These are phyloP conservation scores for Oncorhynchus kisutch DNA, from an alignment of 2,113 vertebrate genomes.

Conservation along the genomic window DNA sequence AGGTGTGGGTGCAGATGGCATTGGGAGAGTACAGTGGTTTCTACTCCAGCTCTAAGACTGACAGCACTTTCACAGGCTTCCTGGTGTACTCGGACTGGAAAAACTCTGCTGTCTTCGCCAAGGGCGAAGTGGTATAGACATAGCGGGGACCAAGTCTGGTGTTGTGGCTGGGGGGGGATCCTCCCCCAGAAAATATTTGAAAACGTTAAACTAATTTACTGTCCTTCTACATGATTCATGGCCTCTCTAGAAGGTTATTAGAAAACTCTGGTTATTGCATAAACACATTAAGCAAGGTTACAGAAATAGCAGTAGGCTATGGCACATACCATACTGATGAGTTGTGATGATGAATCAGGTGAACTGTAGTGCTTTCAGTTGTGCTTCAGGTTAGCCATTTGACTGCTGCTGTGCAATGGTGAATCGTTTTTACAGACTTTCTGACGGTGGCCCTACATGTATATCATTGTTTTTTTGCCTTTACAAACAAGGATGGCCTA, in stretches of 20 bases:
- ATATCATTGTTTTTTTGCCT: neutral
- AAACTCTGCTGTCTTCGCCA: conserved; percentile 87
- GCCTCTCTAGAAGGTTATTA: neutral
- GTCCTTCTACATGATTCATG: neutral
- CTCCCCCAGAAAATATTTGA: no score
- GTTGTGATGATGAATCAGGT: neutral
- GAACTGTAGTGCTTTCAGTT: no score
- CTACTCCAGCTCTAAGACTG: conserved; percentile 92
- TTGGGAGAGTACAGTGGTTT: conserved; percentile 91
- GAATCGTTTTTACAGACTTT: conserved; percentile 36
- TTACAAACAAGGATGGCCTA: conserved; percentile 11
- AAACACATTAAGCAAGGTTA: conserved; percentile 2
- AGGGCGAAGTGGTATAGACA: neutral
- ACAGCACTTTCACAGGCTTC: conserved; percentile 95
- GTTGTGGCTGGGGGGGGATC: no score
- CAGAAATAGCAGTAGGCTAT: conserved; percentile 7
- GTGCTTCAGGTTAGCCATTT: no score
- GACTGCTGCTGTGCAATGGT: neutral
- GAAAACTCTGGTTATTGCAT: no score
- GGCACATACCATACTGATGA: conserved; percentile 24
- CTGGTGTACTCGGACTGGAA: conserved; percentile 97
- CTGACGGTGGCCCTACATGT: conserved; percentile 28
- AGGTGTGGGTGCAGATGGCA: conserved; percentile 95
- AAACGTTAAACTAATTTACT: neutral
- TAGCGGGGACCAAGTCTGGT: neutral